Conservation (phyloP, 2,888 invertebrate species). For the Leuctra nigra region DNA sequence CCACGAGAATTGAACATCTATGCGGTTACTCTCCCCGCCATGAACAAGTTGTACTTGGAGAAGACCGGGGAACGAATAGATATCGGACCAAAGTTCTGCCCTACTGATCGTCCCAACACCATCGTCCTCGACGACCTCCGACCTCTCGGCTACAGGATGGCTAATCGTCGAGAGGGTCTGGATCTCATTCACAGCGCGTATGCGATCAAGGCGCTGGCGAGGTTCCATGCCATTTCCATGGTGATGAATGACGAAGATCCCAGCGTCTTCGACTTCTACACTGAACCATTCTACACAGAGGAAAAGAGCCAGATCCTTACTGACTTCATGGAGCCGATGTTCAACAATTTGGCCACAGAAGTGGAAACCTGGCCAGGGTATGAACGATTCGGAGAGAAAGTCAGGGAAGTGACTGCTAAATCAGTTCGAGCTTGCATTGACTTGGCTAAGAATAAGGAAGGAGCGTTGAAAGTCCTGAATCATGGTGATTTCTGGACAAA, state of each 20-base stretch:
- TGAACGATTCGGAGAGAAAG: constrained; percentile 18
- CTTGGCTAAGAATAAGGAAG: constrained; percentile 1
- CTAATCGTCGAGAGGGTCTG: constrained; percentile 20
- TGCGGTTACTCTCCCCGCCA: constrained; percentile 13
- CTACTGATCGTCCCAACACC: background rate
- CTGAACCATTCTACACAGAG: constrained; percentile 14
- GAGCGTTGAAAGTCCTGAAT: constrained; percentile 23
- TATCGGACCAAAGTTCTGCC: constrained; percentile 1
- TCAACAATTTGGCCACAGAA: constrained; percentile 15
- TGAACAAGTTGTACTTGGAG: constrained; percentile 9
- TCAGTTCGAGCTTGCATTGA: background rate
- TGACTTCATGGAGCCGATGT: background rate
- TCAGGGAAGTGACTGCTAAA: background rate
- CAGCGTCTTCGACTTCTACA: background rate
- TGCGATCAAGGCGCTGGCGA: constrained; percentile 20
- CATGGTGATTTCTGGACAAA: constrained; percentile 29
- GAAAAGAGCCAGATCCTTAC: constrained; percentile 1
- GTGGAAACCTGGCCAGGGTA: constrained; percentile 19
- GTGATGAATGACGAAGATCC: constrained; percentile 20
- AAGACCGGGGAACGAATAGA: background rate
- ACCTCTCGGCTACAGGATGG: constrained; percentile 21
- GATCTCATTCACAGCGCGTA: constrained; percentile 16
- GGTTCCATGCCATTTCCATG: constrained; percentile 25
- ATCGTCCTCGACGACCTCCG: constrained; percentile 24
- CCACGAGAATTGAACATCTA: constrained; percentile 22